Evolutionary conservation across 1,140 invertebrate genomes (phyloP).

Genomic region (Araneus ventricosus): DNA sequence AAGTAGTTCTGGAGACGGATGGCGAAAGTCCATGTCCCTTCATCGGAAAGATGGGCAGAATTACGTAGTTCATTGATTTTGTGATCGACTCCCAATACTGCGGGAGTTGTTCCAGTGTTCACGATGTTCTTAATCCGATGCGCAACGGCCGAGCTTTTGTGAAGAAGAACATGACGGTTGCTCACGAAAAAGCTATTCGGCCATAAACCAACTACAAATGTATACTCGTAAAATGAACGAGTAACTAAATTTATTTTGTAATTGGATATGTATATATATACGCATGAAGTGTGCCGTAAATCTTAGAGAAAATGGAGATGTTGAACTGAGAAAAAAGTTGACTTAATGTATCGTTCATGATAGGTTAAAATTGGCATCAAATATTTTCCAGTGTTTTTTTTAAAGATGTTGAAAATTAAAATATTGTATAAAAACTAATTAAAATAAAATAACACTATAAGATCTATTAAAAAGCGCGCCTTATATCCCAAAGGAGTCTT

Average conservation of each 20-base stretch:
- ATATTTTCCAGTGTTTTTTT: no score
- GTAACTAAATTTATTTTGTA: neutral
- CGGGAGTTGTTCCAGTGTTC: neutral
- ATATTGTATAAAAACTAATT: no score
- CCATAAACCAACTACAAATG: neutral
- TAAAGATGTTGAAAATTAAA: no score
- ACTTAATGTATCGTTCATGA: no score
- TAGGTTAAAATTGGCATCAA: no score
- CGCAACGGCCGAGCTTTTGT: neutral
- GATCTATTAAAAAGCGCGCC: no score
- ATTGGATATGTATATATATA: neutral
- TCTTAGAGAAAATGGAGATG: no score
- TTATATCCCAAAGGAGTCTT: no score
- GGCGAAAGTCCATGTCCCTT: neutral
- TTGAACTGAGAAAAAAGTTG: no score
- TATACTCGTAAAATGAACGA: neutral
- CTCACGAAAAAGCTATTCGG: neutral
- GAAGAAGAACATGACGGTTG: neutral
- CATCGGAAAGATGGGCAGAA: neutral
- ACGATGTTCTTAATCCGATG: neutral
- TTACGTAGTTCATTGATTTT: neutral
- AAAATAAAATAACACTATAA: no score
- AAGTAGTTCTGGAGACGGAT: slow-evolving; percentile 23
- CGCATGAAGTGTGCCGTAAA: no score
- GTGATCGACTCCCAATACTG: neutral